Base-by-base conservation (phyloP, 2,113 vertebrate genomes). In the Pterocles gutturalis region DNA sequence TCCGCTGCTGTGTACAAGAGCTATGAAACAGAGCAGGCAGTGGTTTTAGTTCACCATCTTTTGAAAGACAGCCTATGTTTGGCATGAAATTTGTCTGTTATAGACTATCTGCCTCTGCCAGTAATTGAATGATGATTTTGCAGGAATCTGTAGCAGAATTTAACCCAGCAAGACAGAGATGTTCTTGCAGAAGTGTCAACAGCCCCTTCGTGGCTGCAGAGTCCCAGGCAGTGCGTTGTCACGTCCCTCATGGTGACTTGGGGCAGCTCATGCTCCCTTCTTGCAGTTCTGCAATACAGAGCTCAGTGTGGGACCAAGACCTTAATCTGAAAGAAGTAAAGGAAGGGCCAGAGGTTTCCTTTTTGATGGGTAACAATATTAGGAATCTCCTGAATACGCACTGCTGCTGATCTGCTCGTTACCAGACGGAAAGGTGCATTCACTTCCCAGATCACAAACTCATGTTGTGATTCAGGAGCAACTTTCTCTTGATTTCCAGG, bases 341-440 rank as follows among this genome's bases (percentile, higher is more conserved):
- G 28, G 75, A 51, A 51, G 22, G 34, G 2, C 10, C 64, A 18
- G 51, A 66, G 26, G 3, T 78, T 90, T 46, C 83, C 43, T 51
- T 10, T 60, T 36, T 29, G 12, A 1, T n/a, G 62, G 60, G 13
- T 7, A 10, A 2, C 3, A 1, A 16, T 4, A 13, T 15, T 49
- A 28, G 71, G 54, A 66, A 60, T 25, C 15, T 20, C 51, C 49
- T 49, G 18, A 18, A 13, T 48, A 79, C 33, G 22, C 33, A 2
- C n/a, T 77, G 58, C 49, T 80, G 64, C 62, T 55, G 4, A 3
- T 13, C 15, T 65, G 26, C 49, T 65, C 55, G 1, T 14, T 11
- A 10, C 5, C 28, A 55, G 64, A 10, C 7, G 34, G 36, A 67
- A 26, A 54, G 41, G 57, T 17, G 6, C 22, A 1, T 41, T 11